phyloP scores from a whole-genome alignment of 2,888 invertebrate genomes.

The Strigamia maritima region DNA sequence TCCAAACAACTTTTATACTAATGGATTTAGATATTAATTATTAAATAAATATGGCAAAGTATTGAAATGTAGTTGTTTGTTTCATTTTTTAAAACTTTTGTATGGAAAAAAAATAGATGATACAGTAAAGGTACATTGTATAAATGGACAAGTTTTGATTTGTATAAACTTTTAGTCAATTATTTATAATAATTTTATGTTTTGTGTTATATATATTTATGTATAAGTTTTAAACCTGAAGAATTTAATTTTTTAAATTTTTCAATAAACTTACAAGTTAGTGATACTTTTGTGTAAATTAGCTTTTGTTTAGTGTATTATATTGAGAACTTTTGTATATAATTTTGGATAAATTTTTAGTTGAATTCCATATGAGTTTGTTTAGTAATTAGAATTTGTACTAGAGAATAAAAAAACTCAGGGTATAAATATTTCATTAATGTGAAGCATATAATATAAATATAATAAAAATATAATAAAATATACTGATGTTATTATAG shows the following conservation, averaged over 20 bases:
- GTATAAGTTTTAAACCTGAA: not conserved
- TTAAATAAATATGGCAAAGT: not conserved
- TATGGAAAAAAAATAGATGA: not conserved
- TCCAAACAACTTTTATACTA: constrained; percentile 15
- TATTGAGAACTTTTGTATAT: not conserved
- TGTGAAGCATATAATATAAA: not conserved
- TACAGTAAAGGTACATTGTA: not conserved
- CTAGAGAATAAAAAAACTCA: constrained; percentile 9
- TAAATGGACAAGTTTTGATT: too few relatives aligned
- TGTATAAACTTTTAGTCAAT: not conserved
- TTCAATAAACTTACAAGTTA: too few relatives aligned
- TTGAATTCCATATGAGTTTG: not conserved
- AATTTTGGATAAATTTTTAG: not conserved
- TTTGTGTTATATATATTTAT: not conserved
- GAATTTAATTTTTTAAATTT: too few relatives aligned
- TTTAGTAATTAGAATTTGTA: not conserved
- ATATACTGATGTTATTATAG: not conserved
- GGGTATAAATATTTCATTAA: not conserved
- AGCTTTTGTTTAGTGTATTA: not conserved
- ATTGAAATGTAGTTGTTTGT: not conserved
- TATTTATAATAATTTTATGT: not conserved
- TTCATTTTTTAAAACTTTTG: not conserved
- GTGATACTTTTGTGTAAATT: not conserved
- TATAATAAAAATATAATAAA: too few relatives aligned
- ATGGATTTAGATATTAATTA: not conserved